These are phyloP conservation scores for Synanceia verrucosa DNA, from an alignment of 2,797 vertebrate species.

Conservation along the genomic window DNA sequence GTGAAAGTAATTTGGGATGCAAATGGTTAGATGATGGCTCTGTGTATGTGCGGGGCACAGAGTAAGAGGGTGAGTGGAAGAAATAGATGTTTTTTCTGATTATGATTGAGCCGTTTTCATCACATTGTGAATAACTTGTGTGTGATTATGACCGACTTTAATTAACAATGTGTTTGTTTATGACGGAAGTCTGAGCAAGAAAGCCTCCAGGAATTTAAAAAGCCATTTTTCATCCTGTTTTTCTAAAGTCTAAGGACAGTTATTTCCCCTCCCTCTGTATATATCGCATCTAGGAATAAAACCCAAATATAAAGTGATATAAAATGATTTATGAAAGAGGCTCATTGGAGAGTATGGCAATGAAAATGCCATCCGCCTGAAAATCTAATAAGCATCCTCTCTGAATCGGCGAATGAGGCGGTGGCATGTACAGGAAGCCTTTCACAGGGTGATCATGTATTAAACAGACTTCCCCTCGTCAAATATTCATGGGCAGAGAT, in stretches of 20 bases:
- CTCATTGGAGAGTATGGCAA: conserved; percentile 63
- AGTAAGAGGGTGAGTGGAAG: conserved; percentile 2
- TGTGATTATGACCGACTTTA: too few species aligned
- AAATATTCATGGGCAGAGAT: conserved; percentile 84
- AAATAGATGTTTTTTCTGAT: conserved; percentile 20
- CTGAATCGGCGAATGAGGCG: conserved; percentile 53
- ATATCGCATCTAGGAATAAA: conserved; percentile 39
- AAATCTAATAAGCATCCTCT: conserved; percentile 73
- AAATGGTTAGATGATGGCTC: conserved; percentile 47
- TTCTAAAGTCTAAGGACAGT: conserved; percentile 18
- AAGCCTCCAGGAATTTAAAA: conserved; percentile 7
- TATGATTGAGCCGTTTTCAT: background rate
- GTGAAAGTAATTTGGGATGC: conserved; percentile 66
- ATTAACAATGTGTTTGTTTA: conserved; percentile 4
- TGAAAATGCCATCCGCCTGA: conserved; percentile 73
- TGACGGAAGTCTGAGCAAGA: conserved; percentile 1
- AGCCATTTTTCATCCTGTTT: conserved; percentile 26
- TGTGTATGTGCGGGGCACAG: background rate
- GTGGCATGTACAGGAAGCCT: conserved; percentile 74
- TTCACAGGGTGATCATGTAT: conserved; percentile 79
- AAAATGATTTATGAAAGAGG: conserved; percentile 68
- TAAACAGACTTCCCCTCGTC: conserved; percentile 80
- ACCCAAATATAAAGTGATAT: conserved; percentile 60
- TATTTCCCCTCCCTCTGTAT: conserved; percentile 10
- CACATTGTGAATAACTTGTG: background rate